Conservation (phyloP, 2,888 invertebrate genomes). For the Agapostemon virescens region DNA sequence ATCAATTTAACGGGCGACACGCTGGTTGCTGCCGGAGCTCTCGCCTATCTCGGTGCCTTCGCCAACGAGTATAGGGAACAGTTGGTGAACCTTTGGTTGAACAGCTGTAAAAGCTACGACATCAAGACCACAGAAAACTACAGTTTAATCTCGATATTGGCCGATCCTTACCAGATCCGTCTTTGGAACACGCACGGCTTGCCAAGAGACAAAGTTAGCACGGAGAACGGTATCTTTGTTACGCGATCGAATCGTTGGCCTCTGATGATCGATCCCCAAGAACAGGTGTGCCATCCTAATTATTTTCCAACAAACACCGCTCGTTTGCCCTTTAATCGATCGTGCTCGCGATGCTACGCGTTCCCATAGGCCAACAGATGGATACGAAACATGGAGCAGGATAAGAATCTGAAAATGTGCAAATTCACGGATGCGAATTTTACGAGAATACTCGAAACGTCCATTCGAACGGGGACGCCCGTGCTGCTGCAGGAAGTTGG, state of each 20-base stretch:
- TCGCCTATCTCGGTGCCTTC: constrained; percentile 96
- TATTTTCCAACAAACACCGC: neutral
- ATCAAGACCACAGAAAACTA: constrained; percentile 87
- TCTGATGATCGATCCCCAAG: constrained; percentile 96
- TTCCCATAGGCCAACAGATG: constrained; percentile 91
- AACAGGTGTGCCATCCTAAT: constrained; percentile 86
- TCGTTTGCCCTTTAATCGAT: neutral
- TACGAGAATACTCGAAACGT: constrained; percentile 89
- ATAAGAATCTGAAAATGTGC: constrained; percentile 87
- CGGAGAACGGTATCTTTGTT: constrained; percentile 95
- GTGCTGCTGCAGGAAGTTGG: constrained; percentile 94
- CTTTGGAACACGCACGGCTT: constrained; percentile 94
- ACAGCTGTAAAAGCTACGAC: constrained; percentile 83
- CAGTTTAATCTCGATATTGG: constrained; percentile 87
- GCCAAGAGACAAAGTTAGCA: constrained; percentile 92
- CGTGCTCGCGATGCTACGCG: neutral
- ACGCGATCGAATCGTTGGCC: constrained; percentile 92
- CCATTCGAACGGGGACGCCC: constrained; percentile 91
- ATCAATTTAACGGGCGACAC: constrained; percentile 92
- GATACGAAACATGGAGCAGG: constrained; percentile 93
- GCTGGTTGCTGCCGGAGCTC: constrained; percentile 91
- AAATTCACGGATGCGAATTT: constrained; percentile 90
- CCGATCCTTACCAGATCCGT: constrained; percentile 92
- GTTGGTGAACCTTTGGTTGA: constrained; percentile 86
- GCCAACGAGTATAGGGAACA: constrained; percentile 87